These are phyloP conservation scores for Sebastes variabilis DNA, from an alignment of 2,797 vertebrate species.

Conservation along the genomic window DNA sequence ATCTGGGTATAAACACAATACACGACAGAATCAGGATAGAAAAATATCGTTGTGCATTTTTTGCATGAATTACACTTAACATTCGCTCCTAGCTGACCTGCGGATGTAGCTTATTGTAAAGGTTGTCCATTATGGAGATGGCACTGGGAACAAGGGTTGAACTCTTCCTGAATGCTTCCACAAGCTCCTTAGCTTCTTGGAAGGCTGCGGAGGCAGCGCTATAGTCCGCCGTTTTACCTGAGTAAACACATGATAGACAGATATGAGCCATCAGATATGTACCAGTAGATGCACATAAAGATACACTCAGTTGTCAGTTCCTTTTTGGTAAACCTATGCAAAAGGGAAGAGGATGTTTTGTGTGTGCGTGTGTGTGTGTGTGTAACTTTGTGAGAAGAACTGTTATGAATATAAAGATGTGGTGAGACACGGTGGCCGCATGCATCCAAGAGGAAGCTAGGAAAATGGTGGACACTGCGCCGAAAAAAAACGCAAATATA, in stretches of 20 bases:
- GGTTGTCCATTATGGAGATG: slow-evolving; percentile 56
- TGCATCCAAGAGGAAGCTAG: neutral
- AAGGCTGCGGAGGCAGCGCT: slow-evolving; percentile 36
- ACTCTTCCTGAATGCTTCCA: slow-evolving; percentile 64
- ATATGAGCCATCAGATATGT: neutral
- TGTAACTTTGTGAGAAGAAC: neutral
- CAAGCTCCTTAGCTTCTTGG: slow-evolving; percentile 64
- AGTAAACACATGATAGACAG: neutral
- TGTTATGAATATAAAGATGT: neutral
- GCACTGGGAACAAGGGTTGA: slow-evolving; percentile 56
- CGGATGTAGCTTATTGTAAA: slow-evolving; percentile 52
- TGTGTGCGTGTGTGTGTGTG: neutral
- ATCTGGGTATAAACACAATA: neutral
- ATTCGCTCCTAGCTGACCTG: slow-evolving; percentile 54
- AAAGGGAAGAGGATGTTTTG: neutral
- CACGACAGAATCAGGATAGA: neutral
- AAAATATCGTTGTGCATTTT: neutral
- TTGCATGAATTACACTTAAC: too few species aligned
- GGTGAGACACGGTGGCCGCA: neutral
- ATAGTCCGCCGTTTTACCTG: slow-evolving; percentile 58
- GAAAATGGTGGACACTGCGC: neutral
- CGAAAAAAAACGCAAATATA: too few species aligned
- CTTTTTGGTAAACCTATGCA: neutral
- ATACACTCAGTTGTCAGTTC: neutral
- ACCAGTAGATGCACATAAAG: neutral